Evolutionary conservation across 2,888 invertebrate genomes (phyloP).

Genomic region (Plebejus anna): DNA sequence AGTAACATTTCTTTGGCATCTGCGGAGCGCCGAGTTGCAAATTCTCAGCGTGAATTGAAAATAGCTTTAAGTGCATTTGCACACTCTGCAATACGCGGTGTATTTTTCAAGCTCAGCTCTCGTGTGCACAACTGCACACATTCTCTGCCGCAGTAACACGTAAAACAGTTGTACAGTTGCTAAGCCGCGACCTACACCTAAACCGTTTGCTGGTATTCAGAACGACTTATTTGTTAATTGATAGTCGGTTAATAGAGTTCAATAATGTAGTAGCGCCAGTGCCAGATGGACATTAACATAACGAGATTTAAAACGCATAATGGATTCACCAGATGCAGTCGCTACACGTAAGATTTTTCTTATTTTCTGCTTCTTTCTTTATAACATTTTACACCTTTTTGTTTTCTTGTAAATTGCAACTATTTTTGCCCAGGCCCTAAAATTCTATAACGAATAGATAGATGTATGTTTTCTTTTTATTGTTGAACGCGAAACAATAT

Average conservation of each 20-base stretch:
- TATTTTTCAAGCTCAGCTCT: slow-evolving; percentile 54
- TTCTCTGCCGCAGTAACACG: slow-evolving; percentile 49
- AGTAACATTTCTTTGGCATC: slow-evolving; percentile 45
- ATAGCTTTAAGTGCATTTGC: slow-evolving; percentile 66
- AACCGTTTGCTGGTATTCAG: slow-evolving; percentile 50
- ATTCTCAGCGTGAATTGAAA: slow-evolving; percentile 69
- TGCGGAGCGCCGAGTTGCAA: slow-evolving; percentile 65
- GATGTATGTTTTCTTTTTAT: slow-evolving; percentile 18
- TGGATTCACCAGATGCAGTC: slow-evolving; percentile 35
- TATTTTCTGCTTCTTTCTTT: slow-evolving; percentile 18
- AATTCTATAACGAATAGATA: neutral
- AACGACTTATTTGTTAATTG: slow-evolving; percentile 46
- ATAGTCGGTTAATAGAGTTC: slow-evolving; percentile 34
- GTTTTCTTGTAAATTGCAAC: neutral
- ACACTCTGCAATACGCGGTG: slow-evolving; percentile 44
- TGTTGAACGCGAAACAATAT: neutral
- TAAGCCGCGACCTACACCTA: slow-evolving; percentile 38
- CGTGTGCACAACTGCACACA: slow-evolving; percentile 50
- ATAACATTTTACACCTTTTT: neutral
- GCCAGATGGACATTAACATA: slow-evolving; percentile 31
- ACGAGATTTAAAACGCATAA: slow-evolving; percentile 30
- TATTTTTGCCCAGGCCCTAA: neutral
- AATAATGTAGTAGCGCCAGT: slow-evolving; percentile 30
- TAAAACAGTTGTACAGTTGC: slow-evolving; percentile 47
- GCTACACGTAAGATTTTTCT: slow-evolving; percentile 36